Percentiles rank a stretch among this genome's conserved stretches.
Conservation (phyloP, 2,888 invertebrate species). For the Acleris holmiana region DNA sequence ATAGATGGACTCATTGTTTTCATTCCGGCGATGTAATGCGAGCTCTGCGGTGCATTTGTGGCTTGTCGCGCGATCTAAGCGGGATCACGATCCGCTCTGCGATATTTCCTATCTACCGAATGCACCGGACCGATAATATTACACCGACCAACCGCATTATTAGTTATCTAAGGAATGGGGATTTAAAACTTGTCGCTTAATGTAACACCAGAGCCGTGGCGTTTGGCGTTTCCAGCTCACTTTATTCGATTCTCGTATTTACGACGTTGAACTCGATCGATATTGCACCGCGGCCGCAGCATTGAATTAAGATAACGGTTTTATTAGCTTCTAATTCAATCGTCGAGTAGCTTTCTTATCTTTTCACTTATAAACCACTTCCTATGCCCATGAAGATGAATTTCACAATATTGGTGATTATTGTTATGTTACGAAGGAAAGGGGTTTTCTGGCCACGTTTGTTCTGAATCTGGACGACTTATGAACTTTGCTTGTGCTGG, state of each 20-base stretch:
- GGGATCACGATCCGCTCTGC: constrained; percentile 39
- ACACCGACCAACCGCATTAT: constrained; percentile 39
- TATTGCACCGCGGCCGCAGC: constrained; percentile 58
- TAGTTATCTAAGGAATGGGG: constrained; percentile 42
- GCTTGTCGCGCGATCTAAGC: constrained; percentile 44
- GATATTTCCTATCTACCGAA: constrained; percentile 44
- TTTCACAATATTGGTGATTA: constrained; percentile 54
- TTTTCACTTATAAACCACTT: constrained; percentile 55
- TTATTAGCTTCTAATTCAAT: constrained; percentile 72
- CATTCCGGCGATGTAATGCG: constrained; percentile 64
- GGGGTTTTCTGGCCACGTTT: neutral
- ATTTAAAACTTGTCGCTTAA: constrained; percentile 40
- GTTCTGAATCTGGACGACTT: neutral
- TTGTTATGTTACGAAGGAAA: neutral
- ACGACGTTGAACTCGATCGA: constrained; percentile 61
- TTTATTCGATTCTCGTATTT: constrained; percentile 57
- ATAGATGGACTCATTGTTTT: constrained; percentile 67
- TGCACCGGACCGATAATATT: constrained; percentile 41
- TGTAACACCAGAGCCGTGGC: constrained; percentile 34
- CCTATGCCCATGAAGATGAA: constrained; percentile 47
- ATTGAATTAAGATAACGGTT: constrained; percentile 76
- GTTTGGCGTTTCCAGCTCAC: constrained; percentile 45
- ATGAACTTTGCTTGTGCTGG: too few relatives aligned
- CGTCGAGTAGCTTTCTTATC: constrained; percentile 62
- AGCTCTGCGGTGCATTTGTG: constrained; percentile 60